These are phyloP conservation scores for Athalia cordata DNA, from an alignment of 2,888 invertebrate genomes.

Conservation along the genomic window DNA sequence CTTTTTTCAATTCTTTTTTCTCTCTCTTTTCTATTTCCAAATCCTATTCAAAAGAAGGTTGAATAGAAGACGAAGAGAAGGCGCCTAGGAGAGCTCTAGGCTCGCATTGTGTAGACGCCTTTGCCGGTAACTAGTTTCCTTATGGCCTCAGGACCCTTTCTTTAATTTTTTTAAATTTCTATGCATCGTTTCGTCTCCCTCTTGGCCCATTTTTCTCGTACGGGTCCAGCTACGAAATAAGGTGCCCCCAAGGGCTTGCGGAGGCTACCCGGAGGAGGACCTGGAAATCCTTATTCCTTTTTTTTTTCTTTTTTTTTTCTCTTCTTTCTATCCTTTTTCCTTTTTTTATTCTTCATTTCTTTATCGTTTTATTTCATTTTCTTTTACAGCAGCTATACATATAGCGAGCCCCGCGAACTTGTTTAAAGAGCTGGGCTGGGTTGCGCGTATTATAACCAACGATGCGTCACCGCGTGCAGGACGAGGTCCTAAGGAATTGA, in stretches of 20 bases:
- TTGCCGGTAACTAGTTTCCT: constrained; percentile 46
- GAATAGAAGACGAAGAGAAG: constrained; percentile 54
- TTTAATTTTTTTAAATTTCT: constrained; percentile 43
- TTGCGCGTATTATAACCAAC: constrained; percentile 17
- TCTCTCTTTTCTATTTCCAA: constrained; percentile 20
- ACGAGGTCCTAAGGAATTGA: constrained; percentile 28
- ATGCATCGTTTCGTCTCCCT: constrained; percentile 45
- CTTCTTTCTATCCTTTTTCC: neutral
- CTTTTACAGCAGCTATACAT: neutral
- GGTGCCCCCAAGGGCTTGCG: constrained; percentile 39
- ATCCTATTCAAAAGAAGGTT: constrained; percentile 60
- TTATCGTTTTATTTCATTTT: constrained; percentile 7
- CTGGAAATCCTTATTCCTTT: constrained; percentile 17
- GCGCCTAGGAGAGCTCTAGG: constrained; percentile 41
- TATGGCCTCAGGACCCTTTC: constrained; percentile 43
- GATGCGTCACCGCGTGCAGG: constrained; percentile 33
- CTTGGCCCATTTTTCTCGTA: constrained; percentile 41
- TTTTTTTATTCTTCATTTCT: constrained; percentile 2
- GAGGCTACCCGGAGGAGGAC: constrained; percentile 5
- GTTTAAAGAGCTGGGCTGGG: constrained; percentile 25
- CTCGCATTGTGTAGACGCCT: constrained; percentile 43
- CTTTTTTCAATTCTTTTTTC: neutral
- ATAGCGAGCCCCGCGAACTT: constrained; percentile 32
- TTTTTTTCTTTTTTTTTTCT: neutral
- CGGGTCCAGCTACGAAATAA: constrained; percentile 33